Evolutionary conservation across 2,888 invertebrate species (phyloP).

Genomic region (Monopis laevigella): DNA sequence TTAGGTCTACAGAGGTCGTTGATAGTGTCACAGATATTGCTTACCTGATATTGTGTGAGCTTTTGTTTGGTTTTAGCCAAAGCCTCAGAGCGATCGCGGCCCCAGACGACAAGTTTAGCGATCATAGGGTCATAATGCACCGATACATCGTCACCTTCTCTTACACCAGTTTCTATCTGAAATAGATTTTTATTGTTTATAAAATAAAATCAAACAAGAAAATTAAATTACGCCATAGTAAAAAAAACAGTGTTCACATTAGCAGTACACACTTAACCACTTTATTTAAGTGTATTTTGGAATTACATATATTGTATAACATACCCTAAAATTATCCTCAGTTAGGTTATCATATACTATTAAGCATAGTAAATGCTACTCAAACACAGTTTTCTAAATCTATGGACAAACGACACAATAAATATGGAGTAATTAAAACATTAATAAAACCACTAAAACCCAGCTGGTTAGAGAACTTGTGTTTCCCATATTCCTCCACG

Average conservation of each 20-base stretch:
- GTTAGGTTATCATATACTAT: no score
- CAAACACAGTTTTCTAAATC: background rate
- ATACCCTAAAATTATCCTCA: no score
- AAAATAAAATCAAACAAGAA: no score
- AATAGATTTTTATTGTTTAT: slow-evolving; percentile 6
- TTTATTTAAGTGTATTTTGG: no score
- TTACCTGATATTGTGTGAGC: slow-evolving; percentile 86
- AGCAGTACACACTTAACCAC: no score
- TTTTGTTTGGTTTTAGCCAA: slow-evolving; percentile 79
- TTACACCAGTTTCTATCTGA: slow-evolving; percentile 88
- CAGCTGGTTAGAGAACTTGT: background rate
- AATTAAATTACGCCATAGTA: no score
- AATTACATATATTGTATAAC: no score
- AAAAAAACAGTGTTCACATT: no score
- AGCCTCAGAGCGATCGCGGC: slow-evolving; percentile 81
- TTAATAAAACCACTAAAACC: background rate
- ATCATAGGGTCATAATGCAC: slow-evolving; percentile 99
- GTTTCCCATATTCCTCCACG: background rate
- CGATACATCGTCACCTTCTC: slow-evolving; percentile 93
- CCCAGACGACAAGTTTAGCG: slow-evolving; percentile 98
- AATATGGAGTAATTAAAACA: no score
- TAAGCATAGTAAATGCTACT: no score
- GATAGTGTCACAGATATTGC: no score
- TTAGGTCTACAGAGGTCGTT: no score
- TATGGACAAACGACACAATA: background rate